These are phyloP conservation scores for Coenonympha arcania DNA, from an alignment of 2,888 invertebrate genomes.

Conservation along the genomic window DNA sequence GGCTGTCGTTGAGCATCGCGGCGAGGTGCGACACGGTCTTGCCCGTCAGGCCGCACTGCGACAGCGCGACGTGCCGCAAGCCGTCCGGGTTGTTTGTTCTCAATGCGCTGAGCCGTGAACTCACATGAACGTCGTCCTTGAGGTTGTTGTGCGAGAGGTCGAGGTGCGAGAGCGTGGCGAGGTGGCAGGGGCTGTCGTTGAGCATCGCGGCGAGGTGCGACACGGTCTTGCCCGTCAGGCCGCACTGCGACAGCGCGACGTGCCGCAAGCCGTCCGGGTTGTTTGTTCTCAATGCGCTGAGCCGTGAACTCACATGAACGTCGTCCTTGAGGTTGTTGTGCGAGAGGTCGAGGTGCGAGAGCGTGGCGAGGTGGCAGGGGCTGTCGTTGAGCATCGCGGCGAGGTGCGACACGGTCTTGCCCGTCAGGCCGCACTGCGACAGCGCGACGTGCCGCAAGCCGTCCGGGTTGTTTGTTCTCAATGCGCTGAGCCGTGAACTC, in stretches of 20 bases:
- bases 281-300: too few species aligned
- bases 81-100: constrained; percentile 91
- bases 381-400: constrained; percentile 90
- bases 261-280: constrained; percentile 89
- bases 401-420: constrained; percentile 92
- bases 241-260: constrained; percentile 91
- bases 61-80: constrained; percentile 87
- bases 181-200: constrained; percentile 86
- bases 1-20: constrained; percentile 87
- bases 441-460: constrained; percentile 90
- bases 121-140: constrained; percentile 94
- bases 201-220: constrained; percentile 91
- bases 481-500: constrained; percentile 68
- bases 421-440: constrained; percentile 91
- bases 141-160: constrained; percentile 92
- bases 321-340: constrained; percentile 95
- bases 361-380: constrained; percentile 85
- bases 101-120: too few species aligned
- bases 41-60: constrained; percentile 91
- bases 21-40: constrained; percentile 93
- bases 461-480: too few species aligned
- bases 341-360: constrained; percentile 90
- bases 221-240: constrained; percentile 92
- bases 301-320: constrained; percentile 82
- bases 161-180: constrained; percentile 87